Evolutionary conservation across 2,113 vertebrate genomes (phyloP), one percentile per base, ranked within the genome.

Genomic region (Ahaetulla prasina): DNA sequence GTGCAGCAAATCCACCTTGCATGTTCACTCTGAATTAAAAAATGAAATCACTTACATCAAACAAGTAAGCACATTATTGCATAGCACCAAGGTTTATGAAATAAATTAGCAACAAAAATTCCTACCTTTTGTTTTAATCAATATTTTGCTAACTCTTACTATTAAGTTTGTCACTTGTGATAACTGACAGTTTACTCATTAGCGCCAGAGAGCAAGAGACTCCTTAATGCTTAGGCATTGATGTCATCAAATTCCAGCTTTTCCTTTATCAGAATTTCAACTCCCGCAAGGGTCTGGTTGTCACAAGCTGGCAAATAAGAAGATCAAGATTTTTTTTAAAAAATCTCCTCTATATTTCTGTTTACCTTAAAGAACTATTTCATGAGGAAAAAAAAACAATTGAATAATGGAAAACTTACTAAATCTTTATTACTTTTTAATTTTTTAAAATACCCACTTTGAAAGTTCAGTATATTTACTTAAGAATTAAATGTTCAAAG

Each of bases 401-500:
- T 47, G 39, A 89, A 55, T 91, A 23, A 50, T 23, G 80, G 23
- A 85, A 52, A 88, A n/a, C 23, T 85, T n/a, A 30, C 53, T 55
- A 20, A 49, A 6, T 14, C 8, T 50, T 55, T n/a, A 22, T 30
- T 25, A 55, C 7, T 47, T 91, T 54, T 85, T 18, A 52, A 25
- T 50, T 47, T 60, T 47, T 11, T 7, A 39, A 80, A 39, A 68
- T 93, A 94, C 4, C 11, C 85, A 93, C n/a, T 25, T 88, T 35
- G 63, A 74, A 74, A 74, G 12, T n/a, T 39, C 35, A 39, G 35
- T 80, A 80, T 22, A 39, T 8, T 80, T 80, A 80, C 68, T 20
- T 55, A 91, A 85, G 89, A 88, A 92, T 30, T 35, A 93, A 91
- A 84, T 89, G 43, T 85, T 92, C 92, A 30, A 30, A 91, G 3